Percentiles rank a stretch among this genome's conserved stretches.
These are phyloP conservation scores for Mastigias papua DNA, from an alignment of 30 jellyfish, hydroid and myxozoan genomes.

Conservation along the genomic window DNA sequence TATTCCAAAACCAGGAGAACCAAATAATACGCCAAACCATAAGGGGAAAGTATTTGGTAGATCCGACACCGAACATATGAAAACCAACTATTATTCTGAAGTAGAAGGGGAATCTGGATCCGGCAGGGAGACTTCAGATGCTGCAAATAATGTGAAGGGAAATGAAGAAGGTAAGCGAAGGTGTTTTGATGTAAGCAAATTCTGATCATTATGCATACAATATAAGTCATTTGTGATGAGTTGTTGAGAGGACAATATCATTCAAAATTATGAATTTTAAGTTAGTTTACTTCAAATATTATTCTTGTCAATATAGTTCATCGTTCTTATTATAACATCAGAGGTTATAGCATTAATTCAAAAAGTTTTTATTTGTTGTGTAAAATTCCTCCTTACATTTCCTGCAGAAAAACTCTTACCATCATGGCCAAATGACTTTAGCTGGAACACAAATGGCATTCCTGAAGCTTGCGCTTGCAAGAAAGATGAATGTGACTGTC, in stretches of 20 bases:
- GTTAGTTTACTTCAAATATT: no score
- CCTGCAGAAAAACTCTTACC: slow-evolving; percentile 32
- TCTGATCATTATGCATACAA: no score
- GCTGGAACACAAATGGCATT: slow-evolving; percentile 73
- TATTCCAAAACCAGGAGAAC: slow-evolving; percentile 57
- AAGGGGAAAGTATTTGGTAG: slow-evolving; percentile 46
- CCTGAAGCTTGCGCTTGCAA: slow-evolving; percentile 79
- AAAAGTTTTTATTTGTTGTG: background rate
- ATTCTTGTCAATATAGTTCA: no score
- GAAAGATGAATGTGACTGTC: slow-evolving; percentile 65
- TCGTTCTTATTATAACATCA: no score
- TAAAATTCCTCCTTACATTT: background rate
- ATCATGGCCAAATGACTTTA: slow-evolving; percentile 84
- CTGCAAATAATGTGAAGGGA: no score
- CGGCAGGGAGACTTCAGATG: slow-evolving; percentile 9
- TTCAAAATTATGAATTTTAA: no score
- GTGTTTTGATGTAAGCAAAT: no score
- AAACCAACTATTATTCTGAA: background rate
- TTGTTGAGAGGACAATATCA: no score
- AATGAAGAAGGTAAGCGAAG: slow-evolving; percentile 32
- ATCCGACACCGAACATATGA: slow-evolving; percentile 5
- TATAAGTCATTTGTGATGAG: no score
- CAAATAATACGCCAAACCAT: slow-evolving; percentile 64
- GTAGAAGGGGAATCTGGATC: slow-evolving; percentile 24
- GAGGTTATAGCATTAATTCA: background rate